phyloP scores from a whole-genome alignment of 2,888 invertebrate species.

The Heliconius aoede region DNA sequence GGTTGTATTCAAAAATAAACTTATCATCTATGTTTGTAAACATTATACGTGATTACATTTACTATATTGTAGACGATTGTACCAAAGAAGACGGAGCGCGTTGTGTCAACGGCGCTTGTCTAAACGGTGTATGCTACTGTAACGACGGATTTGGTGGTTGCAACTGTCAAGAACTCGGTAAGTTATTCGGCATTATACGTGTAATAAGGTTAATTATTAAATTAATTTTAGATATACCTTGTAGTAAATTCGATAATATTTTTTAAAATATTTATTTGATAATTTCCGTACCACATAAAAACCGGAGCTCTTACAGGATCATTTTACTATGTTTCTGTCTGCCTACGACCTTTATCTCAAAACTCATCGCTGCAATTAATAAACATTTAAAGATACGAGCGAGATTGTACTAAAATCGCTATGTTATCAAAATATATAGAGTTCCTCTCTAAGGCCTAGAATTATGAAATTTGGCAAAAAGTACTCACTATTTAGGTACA shows the following conservation, averaged over 20 bases:
- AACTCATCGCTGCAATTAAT: too few relatives aligned
- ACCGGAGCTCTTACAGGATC: too few relatives aligned
- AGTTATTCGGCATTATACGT: conserved; percentile 49
- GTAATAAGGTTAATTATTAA: not conserved
- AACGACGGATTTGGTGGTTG: conserved; percentile 98
- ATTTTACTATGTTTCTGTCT: too few relatives aligned
- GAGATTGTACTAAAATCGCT: too few relatives aligned
- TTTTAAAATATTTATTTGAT: not conserved
- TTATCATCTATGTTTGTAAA: not conserved
- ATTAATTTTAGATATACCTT: not conserved
- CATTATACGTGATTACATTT: conserved; percentile 4
- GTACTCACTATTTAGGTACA: too few relatives aligned
- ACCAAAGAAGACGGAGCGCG: conserved; percentile 94
- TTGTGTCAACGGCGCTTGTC: conserved; percentile 96
- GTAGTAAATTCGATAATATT: not conserved
- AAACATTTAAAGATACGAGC: too few relatives aligned
- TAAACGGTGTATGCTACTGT: conserved; percentile 96
- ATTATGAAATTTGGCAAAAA: too few relatives aligned
- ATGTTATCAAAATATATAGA: not conserved
- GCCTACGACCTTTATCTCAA: too few relatives aligned
- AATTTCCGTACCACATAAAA: too few relatives aligned
- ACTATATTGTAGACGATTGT: conserved; percentile 90
- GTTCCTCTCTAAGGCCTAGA: not conserved
- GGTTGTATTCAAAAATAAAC: not conserved
- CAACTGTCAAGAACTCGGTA: conserved; percentile 96